Evolutionary conservation across 2,888 invertebrate species (phyloP).

Genomic region (Parnassius orleans): DNA sequence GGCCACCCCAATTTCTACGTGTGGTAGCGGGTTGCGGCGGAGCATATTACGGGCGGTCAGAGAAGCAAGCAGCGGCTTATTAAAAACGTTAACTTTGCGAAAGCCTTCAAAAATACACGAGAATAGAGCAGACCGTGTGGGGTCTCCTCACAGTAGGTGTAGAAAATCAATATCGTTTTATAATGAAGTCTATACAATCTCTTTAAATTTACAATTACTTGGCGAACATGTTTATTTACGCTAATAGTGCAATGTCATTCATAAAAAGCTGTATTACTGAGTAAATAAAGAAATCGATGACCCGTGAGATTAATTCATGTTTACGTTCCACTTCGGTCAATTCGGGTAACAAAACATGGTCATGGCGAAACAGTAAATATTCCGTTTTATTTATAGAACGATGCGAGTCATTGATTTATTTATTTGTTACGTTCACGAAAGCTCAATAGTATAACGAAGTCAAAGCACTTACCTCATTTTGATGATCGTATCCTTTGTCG

Average conservation of each 20-base stretch:
- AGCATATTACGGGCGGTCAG: constrained; percentile 35
- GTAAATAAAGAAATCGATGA: constrained; percentile 70
- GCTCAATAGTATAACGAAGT: constrained; percentile 66
- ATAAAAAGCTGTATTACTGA: constrained; percentile 63
- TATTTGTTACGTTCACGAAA: constrained; percentile 77
- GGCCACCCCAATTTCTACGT: constrained; percentile 47
- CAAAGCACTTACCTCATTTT: constrained; percentile 74
- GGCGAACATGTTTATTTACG: constrained; percentile 37
- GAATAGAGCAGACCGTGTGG: constrained; percentile 35
- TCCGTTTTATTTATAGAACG: constrained; percentile 61
- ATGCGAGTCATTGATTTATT: constrained; percentile 59
- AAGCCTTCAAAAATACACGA: constrained; percentile 24
- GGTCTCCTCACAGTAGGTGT: constrained; percentile 28
- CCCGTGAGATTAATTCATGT: constrained; percentile 59
- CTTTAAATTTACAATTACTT: constrained; percentile 31
- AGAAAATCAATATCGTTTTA: constrained; percentile 48
- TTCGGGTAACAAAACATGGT: constrained; percentile 49
- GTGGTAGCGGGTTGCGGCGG: constrained; percentile 35
- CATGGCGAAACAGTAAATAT: constrained; percentile 53
- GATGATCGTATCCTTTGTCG: constrained; percentile 71
- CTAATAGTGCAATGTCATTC: constrained; percentile 61
- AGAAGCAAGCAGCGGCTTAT: constrained; percentile 26
- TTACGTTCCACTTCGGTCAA: constrained; percentile 60
- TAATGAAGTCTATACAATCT: constrained; percentile 29
- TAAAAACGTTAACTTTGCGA: constrained; percentile 44